Evolutionary conservation across 2,888 invertebrate genomes (phyloP), one percentile per base, ranked within the genome.

Genomic region (Drosophila picticornis): DNA sequence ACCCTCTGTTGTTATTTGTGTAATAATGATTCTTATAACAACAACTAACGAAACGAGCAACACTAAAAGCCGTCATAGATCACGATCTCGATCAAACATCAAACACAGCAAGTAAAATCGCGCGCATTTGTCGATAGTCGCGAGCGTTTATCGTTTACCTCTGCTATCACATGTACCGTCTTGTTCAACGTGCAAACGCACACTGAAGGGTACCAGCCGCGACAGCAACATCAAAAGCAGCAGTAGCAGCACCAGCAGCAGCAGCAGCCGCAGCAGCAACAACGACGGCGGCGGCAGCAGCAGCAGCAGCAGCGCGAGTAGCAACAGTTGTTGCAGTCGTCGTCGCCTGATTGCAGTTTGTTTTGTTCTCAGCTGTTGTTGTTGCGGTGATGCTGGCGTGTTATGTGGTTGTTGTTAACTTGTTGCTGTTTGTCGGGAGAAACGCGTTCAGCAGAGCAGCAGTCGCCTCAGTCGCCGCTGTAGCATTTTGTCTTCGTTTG

Each of bases 111-210:
- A 61, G n/a, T 52, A 77, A 72, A 60, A 40, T 52, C 77, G 65
- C 63, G 76, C 73, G 68, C 55, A 53, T 72, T 55, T 57, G 52
- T 58, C 61, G 65, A 55, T 66, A 52, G 59, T 50, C 66, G 34
- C 61, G 75, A 58, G 59, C 10, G 31, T 38, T 64, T 63, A 56
- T 65, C 62, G 31, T 55, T 76, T 66, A 81, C 81, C 72, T 81
- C 40, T 48, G 46, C 53, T 56, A 16, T 31, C 31, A 27, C 31
- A 62, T 66, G 79, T 77, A 84, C 91, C 84, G 89, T 79, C 81
- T 72, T 83, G 86, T 86, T 88, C 91, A 89, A 91, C 91, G 91
- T 87, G 78, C 85, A 84, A 91, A 91, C 89, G 88, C 79, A 85
- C 91, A 91, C 91, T 91, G 75, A 78, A 79, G 77, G 72, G 72